phyloP scores from a whole-genome alignment of 1,140 invertebrate species.

The Monochamus saltuarius region DNA sequence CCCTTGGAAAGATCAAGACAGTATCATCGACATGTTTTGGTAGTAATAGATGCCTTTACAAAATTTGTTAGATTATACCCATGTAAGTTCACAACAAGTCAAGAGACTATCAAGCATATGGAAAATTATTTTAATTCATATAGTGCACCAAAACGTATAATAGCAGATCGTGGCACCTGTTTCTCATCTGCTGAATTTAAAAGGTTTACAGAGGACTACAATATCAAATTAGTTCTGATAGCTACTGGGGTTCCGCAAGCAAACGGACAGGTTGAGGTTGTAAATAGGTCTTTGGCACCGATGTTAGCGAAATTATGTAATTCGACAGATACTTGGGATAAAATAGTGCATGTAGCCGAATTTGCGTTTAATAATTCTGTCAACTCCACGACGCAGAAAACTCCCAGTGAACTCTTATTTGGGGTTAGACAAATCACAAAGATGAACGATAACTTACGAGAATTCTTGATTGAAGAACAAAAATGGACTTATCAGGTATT shows the following conservation, averaged over 20 bases:
- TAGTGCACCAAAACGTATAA: slow-evolving; percentile 19
- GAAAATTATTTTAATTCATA: slow-evolving; percentile 23
- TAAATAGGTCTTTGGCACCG: slow-evolving; percentile 32
- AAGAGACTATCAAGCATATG: slow-evolving; percentile 28
- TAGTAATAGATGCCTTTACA: slow-evolving; percentile 35
- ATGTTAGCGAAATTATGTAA: slow-evolving; percentile 28
- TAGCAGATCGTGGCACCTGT: slow-evolving; percentile 29
- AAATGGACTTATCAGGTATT: too few species aligned
- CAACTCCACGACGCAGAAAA: slow-evolving; percentile 27
- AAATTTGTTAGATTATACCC: slow-evolving; percentile 30
- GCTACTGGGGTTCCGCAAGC: slow-evolving; percentile 25
- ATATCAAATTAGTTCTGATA: slow-evolving; percentile 24
- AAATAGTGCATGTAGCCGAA: slow-evolving; percentile 28
- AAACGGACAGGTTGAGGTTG: slow-evolving; percentile 35
- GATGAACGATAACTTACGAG: background rate
- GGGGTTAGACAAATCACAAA: background rate
- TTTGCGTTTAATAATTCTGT: slow-evolving; percentile 39
- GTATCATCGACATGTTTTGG: slow-evolving; percentile 31
- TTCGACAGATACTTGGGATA: slow-evolving; percentile 31
- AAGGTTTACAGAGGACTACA: slow-evolving; percentile 24
- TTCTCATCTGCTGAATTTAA: slow-evolving; percentile 29
- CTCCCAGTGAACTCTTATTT: slow-evolving; percentile 2
- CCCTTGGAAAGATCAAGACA: slow-evolving; percentile 23
- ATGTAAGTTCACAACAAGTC: slow-evolving; percentile 15
- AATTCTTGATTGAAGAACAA: too few species aligned